Base-by-base conservation (phyloP, 2,888 invertebrate genomes). In the Alviniconcha strummeri region DNA sequence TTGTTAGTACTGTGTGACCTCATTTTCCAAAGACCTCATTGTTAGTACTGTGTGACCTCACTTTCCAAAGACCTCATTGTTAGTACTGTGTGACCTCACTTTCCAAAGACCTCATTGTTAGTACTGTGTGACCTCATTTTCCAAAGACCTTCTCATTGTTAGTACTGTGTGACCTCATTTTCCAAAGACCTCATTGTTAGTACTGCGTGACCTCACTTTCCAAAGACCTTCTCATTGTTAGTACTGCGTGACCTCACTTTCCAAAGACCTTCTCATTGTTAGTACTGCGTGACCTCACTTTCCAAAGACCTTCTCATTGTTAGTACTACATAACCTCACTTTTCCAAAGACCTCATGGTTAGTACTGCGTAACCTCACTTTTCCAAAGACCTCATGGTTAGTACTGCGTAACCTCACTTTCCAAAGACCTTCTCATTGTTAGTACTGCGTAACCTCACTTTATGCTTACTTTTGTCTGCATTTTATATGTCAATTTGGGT, bases 221-320 rank as follows among this genome's bases (percentile, higher is more conserved):
- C 55, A 87, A 88, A 36, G 89, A 90, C 76, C 84, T 89, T n/a
- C n/a, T n/a, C n/a, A 83, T 90, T 56, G 90, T 90, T 87, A 87
- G 89, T 85, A 8, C 19, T 52, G n/a, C 36, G 67, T 55, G 36
- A 36, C 36, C 36, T 36, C 36, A 36, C 36, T 36, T 19, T 86
- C 86, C 55, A 87, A 88, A 36, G 89, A 90, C 76, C 84, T 88
- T 36, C 60, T 89, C n/a, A 83, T 90, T 57, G 90, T 90, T 86
- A 87, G 89, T 85, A 11, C n/a, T 54, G 19, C 54, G 71, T 56
- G 4, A 60, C 36, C 36, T 36, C 36, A 36, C 36, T 36, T 36
- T 86, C 86, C 55, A 87, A 88, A 36, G 89, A 90, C 76, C 84
- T 89, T n/a, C n/a, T n/a, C n/a, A 83, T 90, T 56, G 90, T 60